phyloP scores from a whole-genome alignment of 1,140 invertebrate genomes.

The Antheraea mylitta region DNA sequence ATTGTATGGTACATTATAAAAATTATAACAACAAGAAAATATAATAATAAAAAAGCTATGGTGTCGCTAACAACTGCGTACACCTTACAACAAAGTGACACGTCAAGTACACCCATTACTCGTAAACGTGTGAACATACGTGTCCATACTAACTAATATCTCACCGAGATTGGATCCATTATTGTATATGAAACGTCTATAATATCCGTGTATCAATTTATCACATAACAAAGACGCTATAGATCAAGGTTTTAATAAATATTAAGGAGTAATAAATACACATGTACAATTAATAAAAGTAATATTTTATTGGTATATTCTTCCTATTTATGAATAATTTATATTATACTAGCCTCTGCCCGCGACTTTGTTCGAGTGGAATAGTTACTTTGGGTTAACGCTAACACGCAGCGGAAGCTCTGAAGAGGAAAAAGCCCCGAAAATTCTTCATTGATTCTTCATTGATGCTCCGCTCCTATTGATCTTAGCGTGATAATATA shows the following conservation, averaged over 20 bases:
- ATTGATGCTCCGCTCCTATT: too few relatives aligned
- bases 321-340: background rate
- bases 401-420: too few relatives aligned
- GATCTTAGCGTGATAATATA: too few relatives aligned
- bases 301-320: too few relatives aligned
- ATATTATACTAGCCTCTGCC: too few relatives aligned
- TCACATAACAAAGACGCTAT: constrained; percentile 11
- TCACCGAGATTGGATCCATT: constrained; percentile 10
- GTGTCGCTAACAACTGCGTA: background rate
- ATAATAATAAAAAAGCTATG: too few relatives aligned
- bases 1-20: too few relatives aligned
- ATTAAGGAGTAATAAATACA: background rate
- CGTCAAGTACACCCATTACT: constrained; percentile 36
- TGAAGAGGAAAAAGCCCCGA: too few relatives aligned
- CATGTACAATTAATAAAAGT: background rate
- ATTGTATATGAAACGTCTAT: constrained; percentile 4
- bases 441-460: too few relatives aligned
- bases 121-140: constrained; percentile 40
- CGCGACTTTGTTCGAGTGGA: too few relatives aligned
- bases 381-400: too few relatives aligned
- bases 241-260: constrained; percentile 14
- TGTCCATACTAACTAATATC: constrained; percentile 18
- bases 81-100: constrained; percentile 25
- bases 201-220: constrained; percentile 11
- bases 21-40: too few relatives aligned